Evolutionary conservation across 1,140 invertebrate species (phyloP).

Genomic region (Panagrolaimus sp.): DNA sequence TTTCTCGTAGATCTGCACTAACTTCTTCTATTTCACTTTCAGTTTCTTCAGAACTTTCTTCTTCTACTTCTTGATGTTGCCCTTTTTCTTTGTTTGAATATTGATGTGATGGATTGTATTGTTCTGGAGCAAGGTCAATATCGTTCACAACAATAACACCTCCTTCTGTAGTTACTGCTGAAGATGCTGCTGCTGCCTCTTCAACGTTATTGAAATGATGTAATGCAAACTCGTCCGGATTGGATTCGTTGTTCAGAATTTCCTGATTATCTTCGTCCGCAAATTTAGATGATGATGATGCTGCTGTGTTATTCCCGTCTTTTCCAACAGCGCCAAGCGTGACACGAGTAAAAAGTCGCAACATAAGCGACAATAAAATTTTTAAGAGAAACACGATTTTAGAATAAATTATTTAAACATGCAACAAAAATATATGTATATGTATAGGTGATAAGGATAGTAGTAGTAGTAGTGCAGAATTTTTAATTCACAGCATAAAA

Average conservation of each 20-base stretch:
- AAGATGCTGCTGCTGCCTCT: no score
- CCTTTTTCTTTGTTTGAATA: not conserved
- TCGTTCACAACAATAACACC: no score
- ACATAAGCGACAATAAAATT: slow-evolving; percentile 13
- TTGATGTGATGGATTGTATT: no score
- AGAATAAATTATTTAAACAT: no score
- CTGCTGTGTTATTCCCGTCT: slow-evolving; percentile 2
- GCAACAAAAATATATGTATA: no score
- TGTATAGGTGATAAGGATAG: no score
- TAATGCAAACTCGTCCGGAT: no score
- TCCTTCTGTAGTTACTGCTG: no score
- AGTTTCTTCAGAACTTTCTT: not conserved
- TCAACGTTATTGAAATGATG: no score
- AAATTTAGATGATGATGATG: not conserved
- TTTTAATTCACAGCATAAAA: no score
- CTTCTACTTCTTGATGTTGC: not conserved
- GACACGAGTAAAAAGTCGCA: slow-evolving; percentile 12
- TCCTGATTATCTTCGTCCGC: not conserved
- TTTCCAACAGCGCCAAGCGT: slow-evolving; percentile 4
- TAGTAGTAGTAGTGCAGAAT: no score
- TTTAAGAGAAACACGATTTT: not conserved
- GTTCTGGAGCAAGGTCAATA: no score
- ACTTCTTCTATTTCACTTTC: slow-evolving; percentile 3
- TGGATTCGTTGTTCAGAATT: not conserved
- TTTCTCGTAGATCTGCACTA: not conserved